Evolutionary conservation across 92 coral and sea anemone species (phyloP).

Genomic region (Scolanthus callimorphus): DNA sequence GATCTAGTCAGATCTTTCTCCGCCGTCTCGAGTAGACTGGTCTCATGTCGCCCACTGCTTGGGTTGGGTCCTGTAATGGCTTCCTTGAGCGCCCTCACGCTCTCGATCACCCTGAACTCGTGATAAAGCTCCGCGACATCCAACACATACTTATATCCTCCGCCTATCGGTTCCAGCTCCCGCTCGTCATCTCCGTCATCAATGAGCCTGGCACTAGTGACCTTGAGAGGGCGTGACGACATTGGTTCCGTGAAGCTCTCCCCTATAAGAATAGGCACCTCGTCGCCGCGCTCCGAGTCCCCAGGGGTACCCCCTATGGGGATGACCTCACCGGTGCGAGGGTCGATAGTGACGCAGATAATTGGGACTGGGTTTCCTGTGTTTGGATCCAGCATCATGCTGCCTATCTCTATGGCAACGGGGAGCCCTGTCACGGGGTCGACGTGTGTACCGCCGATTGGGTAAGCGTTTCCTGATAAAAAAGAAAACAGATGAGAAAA

Average conservation of each 20-base stretch:
- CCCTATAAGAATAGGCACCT: slow-evolving; percentile 78
- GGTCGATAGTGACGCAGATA: slow-evolving; percentile 81
- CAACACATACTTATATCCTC: slow-evolving; percentile 87
- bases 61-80: slow-evolving; percentile 84
- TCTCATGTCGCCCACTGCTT: slow-evolving; percentile 85
- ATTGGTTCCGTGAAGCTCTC: slow-evolving; percentile 88
- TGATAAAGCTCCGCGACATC: slow-evolving; percentile 92
- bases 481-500: too few relatives aligned
- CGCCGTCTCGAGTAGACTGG: slow-evolving; percentile 81
- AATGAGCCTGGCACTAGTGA: slow-evolving; percentile 84
- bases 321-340: slow-evolving; percentile 80
- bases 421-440: slow-evolving; percentile 97
- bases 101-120: slow-evolving; percentile 90
- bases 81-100: slow-evolving; percentile 73
- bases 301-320: slow-evolving; percentile 92
- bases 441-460: slow-evolving; percentile 93
- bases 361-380: slow-evolving; percentile 93
- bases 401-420: slow-evolving; percentile 97
- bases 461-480: slow-evolving; percentile 96
- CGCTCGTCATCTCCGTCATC: slow-evolving; percentile 91
- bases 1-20: slow-evolving; percentile 64
- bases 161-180: slow-evolving; percentile 96
- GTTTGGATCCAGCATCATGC: slow-evolving; percentile 94
- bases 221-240: slow-evolving; percentile 81
- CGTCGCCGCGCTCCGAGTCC: slow-evolving; percentile 91